These are phyloP conservation scores for Kryptolebias ocellatus DNA, from an alignment of 2,797 vertebrate species.

Conservation along the genomic window DNA sequence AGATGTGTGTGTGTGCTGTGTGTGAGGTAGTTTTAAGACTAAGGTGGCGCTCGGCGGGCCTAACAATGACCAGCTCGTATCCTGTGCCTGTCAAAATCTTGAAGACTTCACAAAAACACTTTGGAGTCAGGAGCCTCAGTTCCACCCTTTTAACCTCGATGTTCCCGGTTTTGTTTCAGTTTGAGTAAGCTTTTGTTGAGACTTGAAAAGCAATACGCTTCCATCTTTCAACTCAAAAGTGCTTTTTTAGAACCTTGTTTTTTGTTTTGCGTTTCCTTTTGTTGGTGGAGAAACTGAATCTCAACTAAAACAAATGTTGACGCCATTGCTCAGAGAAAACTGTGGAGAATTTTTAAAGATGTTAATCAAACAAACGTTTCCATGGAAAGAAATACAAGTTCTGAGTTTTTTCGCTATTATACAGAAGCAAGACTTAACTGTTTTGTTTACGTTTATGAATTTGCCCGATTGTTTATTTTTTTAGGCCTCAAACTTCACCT, in stretches of 20 bases:
- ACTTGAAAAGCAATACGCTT: conserved; percentile 37
- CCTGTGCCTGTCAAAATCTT: conserved; percentile 75
- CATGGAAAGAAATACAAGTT: too few relatives aligned
- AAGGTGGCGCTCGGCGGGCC: conserved; percentile 70
- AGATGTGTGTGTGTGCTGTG: conserved; percentile 13
- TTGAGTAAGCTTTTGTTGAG: conserved; percentile 27
- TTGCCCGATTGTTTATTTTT: too few relatives aligned
- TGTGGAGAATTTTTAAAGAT: background rate
- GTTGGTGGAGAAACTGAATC: conserved; percentile 17
- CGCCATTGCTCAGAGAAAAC: background rate
- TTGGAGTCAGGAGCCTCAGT: conserved; percentile 34
- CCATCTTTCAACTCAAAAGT: conserved; percentile 32
- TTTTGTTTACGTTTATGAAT: background rate
- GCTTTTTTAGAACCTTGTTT: conserved; percentile 32
- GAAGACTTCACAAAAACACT: conserved; percentile 73
- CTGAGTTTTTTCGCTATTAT: too few relatives aligned
- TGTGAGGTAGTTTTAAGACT: conserved; percentile 68
- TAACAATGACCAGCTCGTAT: conserved; percentile 81
- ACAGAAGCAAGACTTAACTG: too few relatives aligned
- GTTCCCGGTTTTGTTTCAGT: conserved; percentile 72
- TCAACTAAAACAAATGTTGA: conserved; percentile 8
- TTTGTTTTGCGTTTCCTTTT: conserved; percentile 14
- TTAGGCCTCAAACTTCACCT: conserved; percentile 10
- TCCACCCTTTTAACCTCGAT: conserved; percentile 28
- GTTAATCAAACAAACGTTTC: background rate